These are phyloP conservation scores for Pyrgus malvae DNA, from an alignment of 2,888 invertebrate genomes.

Conservation along the genomic window DNA sequence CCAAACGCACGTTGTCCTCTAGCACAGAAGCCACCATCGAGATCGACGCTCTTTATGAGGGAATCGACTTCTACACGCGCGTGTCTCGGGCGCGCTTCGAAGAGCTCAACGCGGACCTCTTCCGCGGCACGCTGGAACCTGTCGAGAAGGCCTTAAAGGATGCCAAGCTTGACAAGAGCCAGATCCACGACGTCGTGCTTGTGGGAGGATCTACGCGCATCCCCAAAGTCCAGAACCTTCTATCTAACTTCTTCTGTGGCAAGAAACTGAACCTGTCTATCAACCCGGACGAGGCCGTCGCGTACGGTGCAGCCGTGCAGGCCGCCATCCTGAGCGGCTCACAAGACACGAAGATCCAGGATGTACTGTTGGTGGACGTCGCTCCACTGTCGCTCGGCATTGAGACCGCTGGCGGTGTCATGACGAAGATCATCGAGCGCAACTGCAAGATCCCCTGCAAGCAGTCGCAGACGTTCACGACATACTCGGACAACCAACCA, in stretches of 20 bases:
- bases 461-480: slow-evolving; percentile 85
- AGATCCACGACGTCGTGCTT: slow-evolving; percentile 87
- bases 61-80: slow-evolving; percentile 83
- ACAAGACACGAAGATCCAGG: slow-evolving; percentile 86
- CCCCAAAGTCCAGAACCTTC: slow-evolving; percentile 86
- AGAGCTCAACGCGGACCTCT: slow-evolving; percentile 85
- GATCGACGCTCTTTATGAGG: slow-evolving; percentile 86
- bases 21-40: slow-evolving; percentile 86
- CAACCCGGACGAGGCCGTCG: slow-evolving; percentile 89
- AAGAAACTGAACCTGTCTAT: slow-evolving; percentile 85
- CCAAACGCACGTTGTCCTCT: slow-evolving; percentile 86
- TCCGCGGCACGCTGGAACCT: slow-evolving; percentile 85
- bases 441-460: slow-evolving; percentile 85
- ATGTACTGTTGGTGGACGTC: slow-evolving; percentile 76
- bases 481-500: slow-evolving; percentile 88
- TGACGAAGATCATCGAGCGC: slow-evolving; percentile 86
- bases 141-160: slow-evolving; percentile 87
- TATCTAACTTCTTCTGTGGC: slow-evolving; percentile 86
- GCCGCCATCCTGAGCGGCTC: slow-evolving; percentile 85
- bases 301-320: slow-evolving; percentile 86
- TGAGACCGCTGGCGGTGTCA: slow-evolving; percentile 88
- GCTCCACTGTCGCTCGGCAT: slow-evolving; percentile 84
- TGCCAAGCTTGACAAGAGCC: slow-evolving; percentile 86
- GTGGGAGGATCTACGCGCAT: slow-evolving; percentile 89
- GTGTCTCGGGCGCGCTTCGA: slow-evolving; percentile 86